Percentiles rank a stretch among this genome's conserved stretches.
phyloP scores from a whole-genome alignment of 2,113 vertebrate genomes.

The Rhizomys pruinosus region DNA sequence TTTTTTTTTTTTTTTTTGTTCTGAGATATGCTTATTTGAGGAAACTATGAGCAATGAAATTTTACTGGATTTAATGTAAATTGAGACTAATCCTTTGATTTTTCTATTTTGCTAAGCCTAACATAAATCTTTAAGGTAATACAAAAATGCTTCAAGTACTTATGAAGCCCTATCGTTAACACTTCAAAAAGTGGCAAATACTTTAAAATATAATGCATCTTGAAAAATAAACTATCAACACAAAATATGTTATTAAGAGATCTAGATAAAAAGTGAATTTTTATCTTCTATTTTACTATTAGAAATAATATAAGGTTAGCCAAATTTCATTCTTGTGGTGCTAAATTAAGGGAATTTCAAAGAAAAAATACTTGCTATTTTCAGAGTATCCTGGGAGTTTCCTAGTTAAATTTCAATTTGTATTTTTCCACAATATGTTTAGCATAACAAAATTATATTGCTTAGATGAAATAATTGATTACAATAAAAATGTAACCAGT shows the following conservation, averaged over 20 bases:
- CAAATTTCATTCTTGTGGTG: slow-evolving; percentile 41
- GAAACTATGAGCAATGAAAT: neutral
- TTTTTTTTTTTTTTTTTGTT: too few relatives aligned
- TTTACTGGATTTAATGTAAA: neutral
- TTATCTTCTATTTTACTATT: slow-evolving; percentile 58
- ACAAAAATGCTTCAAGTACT: neutral
- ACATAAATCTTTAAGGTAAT: slow-evolving; percentile 22
- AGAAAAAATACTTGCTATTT: neutral
- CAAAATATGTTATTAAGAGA: slow-evolving; percentile 38
- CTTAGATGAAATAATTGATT: slow-evolving; percentile 24
- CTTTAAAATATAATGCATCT: neutral
- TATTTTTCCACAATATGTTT: slow-evolving; percentile 12
- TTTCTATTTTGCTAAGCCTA: neutral
- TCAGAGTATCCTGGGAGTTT: neutral
- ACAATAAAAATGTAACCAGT: slow-evolving; percentile 47
- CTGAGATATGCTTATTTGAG: neutral
- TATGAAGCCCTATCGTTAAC: neutral
- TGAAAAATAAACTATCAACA: slow-evolving; percentile 47
- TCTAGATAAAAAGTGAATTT: slow-evolving; percentile 60
- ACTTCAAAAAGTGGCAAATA: slow-evolving; percentile 43
- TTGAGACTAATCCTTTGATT: neutral
- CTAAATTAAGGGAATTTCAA: neutral
- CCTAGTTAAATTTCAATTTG: slow-evolving; percentile 40
- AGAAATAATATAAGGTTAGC: slow-evolving; percentile 74
- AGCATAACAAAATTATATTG: neutral